Evolutionary conservation across 1,140 invertebrate genomes (phyloP), one percentile per base, ranked within the genome.

Genomic region (Scaptomyza hsui): DNA sequence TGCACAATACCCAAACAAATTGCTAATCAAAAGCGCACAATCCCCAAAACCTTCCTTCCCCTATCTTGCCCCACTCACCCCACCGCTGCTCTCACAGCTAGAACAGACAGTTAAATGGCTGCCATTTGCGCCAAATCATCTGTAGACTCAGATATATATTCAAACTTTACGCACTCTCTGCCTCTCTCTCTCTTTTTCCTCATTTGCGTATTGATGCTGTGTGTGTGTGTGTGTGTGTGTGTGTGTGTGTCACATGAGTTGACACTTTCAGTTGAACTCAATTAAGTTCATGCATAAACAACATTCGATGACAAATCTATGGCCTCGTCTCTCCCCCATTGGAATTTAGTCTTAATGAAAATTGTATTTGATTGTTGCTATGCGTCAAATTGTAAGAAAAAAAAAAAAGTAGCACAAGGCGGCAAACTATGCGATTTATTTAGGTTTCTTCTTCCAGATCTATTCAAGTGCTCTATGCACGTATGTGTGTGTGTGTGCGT

Each of bases 231-330:
- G 32, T 10, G 32, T 35, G 32, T n/a, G 26, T 37, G 32, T n/a
- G 32, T 37, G 32, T 37, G 68, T 72, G 67, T 72, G 72, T 69
- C 82, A 78, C 64, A 76, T 89, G 82, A 88, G 63, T 78, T 88
- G 82, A 88, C 82, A 89, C 83, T 78, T 82, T 82, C 83, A 88
- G 60, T 88, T 88, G 82, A 88, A 89, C 82, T 73, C 82, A 88
- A 88, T 88, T 88, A 88, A 73, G 75, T 72, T 52, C 42, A 68
- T 70, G 67, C 57, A 88, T 71, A 86, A 86, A 81, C 82, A 86
- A 86, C 65, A 65, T 64, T 68, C 72, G 81, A 71, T 81, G 81
- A 85, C 63, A 68, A 51, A 59, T 52, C 69, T 63, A 57, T 42
- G 24, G 55, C 69, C 57, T 49, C 61, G 15, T 37, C 15, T 18